Conservation (phyloP, 2,888 invertebrate species). For the Nemurella pictetii region DNA sequence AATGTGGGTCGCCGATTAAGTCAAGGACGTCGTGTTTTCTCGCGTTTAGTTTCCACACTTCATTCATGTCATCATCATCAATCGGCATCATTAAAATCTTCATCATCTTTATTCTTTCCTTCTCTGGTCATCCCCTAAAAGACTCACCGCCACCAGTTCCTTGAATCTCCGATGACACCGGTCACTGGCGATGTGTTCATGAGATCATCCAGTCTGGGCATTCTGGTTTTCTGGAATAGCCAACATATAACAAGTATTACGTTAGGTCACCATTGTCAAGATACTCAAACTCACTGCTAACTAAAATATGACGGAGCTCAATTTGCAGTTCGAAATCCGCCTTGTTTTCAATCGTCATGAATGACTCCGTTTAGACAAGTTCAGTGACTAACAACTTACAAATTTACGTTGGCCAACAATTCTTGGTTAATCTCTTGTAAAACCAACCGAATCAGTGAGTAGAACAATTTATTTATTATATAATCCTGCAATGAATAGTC, state of each 20-base stretch:
- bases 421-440: background rate
- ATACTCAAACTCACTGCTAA: no score
- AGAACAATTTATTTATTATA: background rate
- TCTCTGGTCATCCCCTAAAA: background rate
- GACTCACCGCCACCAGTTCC: background rate
- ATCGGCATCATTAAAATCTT: no score
- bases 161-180: background rate
- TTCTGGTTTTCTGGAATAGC: background rate
- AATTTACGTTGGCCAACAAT: background rate
- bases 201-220: no score
- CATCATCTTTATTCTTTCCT: background rate
- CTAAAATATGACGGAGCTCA: background rate
- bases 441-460: background rate
- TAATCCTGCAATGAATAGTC: background rate
- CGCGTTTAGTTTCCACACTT: background rate
- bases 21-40: constrained; percentile 18
- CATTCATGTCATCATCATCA: constrained; percentile 1
- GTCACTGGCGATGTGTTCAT: no score
- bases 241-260: no score
- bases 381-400: background rate
- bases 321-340: background rate
- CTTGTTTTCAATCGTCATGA: background rate
- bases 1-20: background rate
- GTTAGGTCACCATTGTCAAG: no score
- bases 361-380: background rate